Conservation (phyloP, 2,113 vertebrate species). For the Promerops cafer region DNA sequence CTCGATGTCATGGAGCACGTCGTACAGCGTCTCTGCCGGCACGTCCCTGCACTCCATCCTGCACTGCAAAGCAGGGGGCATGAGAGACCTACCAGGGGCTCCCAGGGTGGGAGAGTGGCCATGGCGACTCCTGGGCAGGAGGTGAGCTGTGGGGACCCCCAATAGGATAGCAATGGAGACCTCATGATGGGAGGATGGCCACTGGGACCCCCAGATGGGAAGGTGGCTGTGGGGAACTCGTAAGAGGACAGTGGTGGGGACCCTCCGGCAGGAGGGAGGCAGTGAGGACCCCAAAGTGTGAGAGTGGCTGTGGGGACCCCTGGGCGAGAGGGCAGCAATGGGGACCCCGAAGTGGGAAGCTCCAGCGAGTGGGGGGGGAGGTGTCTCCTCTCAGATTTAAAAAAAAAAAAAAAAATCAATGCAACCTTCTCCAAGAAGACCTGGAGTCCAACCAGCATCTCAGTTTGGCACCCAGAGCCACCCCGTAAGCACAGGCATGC, state of each 20-base stretch:
- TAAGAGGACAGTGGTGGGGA: too few relatives aligned
- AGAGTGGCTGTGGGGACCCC: neutral
- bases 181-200: neutral
- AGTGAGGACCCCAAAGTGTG: neutral
- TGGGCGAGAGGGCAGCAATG: neutral
- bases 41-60: slow-evolving; percentile 87
- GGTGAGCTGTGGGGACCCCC: neutral
- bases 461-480: neutral
- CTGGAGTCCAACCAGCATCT: neutral
- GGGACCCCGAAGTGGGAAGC: neutral
- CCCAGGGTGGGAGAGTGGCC: neutral
- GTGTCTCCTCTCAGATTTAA: neutral
- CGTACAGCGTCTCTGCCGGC: slow-evolving; percentile 86
- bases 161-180: neutral
- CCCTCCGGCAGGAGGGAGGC: neutral
- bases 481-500: fast-evolving
- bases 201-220: neutral
- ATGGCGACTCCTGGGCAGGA: neutral
- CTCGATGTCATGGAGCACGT: slow-evolving; percentile 92
- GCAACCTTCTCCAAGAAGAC: neutral
- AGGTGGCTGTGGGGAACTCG: neutral
- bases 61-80: slow-evolving; percentile 73
- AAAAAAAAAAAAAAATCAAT: neutral
- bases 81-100: neutral
- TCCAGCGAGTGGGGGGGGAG: fast-evolving